Base-by-base conservation (phyloP, 2,113 vertebrate genomes). In the Labeo rohita region DNA sequence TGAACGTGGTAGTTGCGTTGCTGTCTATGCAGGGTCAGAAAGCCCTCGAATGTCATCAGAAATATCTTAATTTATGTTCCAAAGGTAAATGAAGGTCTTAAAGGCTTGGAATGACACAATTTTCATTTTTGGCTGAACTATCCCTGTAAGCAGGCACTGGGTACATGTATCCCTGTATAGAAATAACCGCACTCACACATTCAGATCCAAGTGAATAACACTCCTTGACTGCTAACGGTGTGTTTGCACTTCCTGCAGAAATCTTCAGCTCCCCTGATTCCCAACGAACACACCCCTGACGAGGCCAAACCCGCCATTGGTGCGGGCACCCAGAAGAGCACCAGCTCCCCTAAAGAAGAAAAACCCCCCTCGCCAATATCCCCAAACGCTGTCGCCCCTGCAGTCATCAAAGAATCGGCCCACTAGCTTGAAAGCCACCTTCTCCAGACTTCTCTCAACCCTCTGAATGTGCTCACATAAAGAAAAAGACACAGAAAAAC, bases 251-350 rank as follows among this genome's bases (percentile, higher is more conserved):
- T 56, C 85, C 83, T 84, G 16, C 93, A 96, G 95, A 95, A 94
- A 95, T 92, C 94, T 87, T 94, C 92, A 10, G 92, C 94, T 82
- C 94, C 94, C 0, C 92, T 95, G 87, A 95, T 95, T 90, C 93
- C 93, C 59, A 95, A 95, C 5, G 94, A 95, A 75, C 94, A 94
- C 88, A 93, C 94, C 0, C 93, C 94, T 10, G 95, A 95, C 0
- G 94, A 95, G 2, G 90, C 90, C 85, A 94, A 94, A 83, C 90
- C 91, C 3, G 89, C 91, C 87, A 90, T 93, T 1, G 92, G 87
- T 4, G 73, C 87, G 78, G 76, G 89, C 21, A 81, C 86, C 13
- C 90, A 93, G 85, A 92, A 89, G 54, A 88, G 1, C 8, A n/a
- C 87, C 34, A 90, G 52, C 86, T 85, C 88, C 80, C 87, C 89